Base-by-base conservation (phyloP, 2,113 vertebrate species). In the Pimephales promelas region DNA sequence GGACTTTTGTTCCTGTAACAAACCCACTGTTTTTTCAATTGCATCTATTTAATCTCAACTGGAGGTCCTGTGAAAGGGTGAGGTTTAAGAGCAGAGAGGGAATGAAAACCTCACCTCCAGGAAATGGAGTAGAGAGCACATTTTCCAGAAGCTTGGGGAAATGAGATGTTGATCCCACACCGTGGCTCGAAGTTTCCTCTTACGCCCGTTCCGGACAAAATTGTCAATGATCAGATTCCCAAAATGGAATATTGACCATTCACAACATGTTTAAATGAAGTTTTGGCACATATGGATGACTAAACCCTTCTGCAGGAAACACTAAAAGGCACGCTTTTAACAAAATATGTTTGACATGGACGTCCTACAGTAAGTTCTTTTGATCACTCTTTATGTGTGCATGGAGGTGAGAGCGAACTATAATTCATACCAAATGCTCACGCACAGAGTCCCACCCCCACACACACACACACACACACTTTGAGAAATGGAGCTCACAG, bases 321-420 rank as follows among this genome's bases (percentile, higher is more conserved):
- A 77, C 54, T 64, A 72, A 72, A 84, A 57, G 22, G 54, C 49
- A 49, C 8, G 2, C 26, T 45, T 47, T 28, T 77, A 76, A 79
- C 24, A n/a, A 78, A 45, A 45, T 22, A 90, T 86, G 26, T 64
- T 18, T 74, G 70, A 90, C 77, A 9, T 88, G 87, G 88, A 92
- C 90, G 88, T 87, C 81, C 79, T 40, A 28, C 28, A 28, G 28
- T 28, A 59, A 52, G 34, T 54, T 83, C 45, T 74, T 83, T 81
- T 70, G 47, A 80, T 86, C 59, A 22, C 7, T 45, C 56, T 66
- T 84, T 84, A n/a, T 61, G 13, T 84, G 78, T 71, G 62, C 82
- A 81, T 31, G 20, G 26, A 81, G n/a, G 34, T 26, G 74, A 84
- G 62, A 77, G 61, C 43, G 59, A 70, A 68, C 59, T 75, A 71